Evolutionary conservation across 2,113 vertebrate genomes (phyloP), one percentile per base, ranked within the genome.

Genomic region (Stomatorhinus ivindoensis): DNA sequence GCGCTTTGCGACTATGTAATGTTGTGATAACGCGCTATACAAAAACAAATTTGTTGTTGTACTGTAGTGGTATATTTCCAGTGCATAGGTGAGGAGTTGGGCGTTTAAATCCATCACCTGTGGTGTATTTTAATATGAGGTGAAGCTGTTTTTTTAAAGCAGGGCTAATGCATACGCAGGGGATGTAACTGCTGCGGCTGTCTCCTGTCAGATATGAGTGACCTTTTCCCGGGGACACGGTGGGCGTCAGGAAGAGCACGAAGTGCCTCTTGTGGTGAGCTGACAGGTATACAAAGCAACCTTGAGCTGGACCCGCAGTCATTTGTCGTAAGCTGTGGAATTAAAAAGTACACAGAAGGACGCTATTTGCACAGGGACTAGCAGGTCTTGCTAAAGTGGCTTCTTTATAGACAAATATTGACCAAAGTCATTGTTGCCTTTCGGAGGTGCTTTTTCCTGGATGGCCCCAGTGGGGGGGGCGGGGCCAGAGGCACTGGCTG

Each of bases 381-480:
- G 85, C 50, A 47, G 27, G 24, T 35, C 24, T 1, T 51, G 21
- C 48, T 53, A 87, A 39, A 87, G 85, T 55, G 48, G 47, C 27
- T 53, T 87, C 50, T 87, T 27, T 53, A 53, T 55, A 31, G 48
- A 87, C 85, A 55, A 87, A 87, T 87, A 87, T 87, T 87, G 85
- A 87, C 85, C 15, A 87, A 53, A 53, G 48, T 48, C 48, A 35
- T 53, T 53, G 85, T 35, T 87, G 85, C 48, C 85, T 87, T 87
- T 53, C 53, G 13, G 47, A 53, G 46, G 44, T 39, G 39, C 35
- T 42, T 19, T 19, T 53, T 87, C 85, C 50, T 53, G 27, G 61
- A 35, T 87, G 85, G 50, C 10, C 85, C 50, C 47, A 53, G 47
- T 39, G 50, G 11, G 10, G 84, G 46, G 46, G 13, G 10, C 2